Conservation (phyloP, 37 sponge, comb jelly and placozoan genomes). For the Geodia barretti region DNA sequence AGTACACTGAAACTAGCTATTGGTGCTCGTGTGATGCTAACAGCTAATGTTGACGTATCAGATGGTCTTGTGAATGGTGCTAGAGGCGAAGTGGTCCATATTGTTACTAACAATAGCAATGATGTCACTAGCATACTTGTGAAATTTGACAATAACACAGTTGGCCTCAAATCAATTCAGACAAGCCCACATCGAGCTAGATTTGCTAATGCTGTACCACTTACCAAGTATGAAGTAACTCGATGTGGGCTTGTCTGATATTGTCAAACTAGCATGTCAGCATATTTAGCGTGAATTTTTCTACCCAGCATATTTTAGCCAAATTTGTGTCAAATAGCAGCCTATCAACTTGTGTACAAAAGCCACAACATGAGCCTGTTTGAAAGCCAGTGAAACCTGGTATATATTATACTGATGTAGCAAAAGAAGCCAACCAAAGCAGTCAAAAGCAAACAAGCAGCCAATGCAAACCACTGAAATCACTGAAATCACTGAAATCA, state of each 20-base stretch:
- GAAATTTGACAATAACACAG: slow-evolving; percentile 43
- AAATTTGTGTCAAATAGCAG: not conserved
- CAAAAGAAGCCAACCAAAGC: not conserved
- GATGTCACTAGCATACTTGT: slow-evolving; percentile 34
- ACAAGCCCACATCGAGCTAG: slow-evolving; percentile 16
- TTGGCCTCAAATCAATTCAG: slow-evolving; percentile 26
- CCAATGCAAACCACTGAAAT: no score
- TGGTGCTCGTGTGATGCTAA: slow-evolving; percentile 48
- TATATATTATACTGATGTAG: no score
- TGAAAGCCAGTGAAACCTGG: no score
- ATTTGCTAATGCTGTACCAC: slow-evolving; percentile 37
- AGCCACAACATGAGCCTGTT: no score
- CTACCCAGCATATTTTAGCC: no score
- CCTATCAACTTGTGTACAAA: no score
- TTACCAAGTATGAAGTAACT: slow-evolving; percentile 30
- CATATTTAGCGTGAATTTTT: no score
- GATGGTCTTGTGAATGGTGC: slow-evolving; percentile 12
- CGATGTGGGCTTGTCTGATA: not conserved
- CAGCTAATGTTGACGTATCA: slow-evolving; percentile 51
- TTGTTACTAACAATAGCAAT: slow-evolving; percentile 18
- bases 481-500: no score
- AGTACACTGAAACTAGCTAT: slow-evolving; percentile 33
- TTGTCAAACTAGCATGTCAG: not conserved
- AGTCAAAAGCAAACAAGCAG: no score
- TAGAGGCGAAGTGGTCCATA: not conserved